Conservation (phyloP, 1,140 invertebrate genomes). For the Aphaenogaster floridana region DNA sequence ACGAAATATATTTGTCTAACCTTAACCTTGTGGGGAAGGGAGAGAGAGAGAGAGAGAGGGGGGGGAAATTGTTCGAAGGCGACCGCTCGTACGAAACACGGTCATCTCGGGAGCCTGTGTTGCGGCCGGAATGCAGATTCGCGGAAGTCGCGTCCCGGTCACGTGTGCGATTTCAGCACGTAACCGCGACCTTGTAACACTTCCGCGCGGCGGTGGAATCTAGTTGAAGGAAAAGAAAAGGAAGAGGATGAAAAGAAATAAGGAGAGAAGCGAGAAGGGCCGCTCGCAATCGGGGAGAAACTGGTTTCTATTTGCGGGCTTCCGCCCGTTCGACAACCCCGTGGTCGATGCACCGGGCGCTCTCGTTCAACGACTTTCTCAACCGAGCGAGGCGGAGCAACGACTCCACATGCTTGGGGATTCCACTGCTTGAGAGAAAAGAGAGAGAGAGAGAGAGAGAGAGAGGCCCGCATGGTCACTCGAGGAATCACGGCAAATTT, state of each 20-base stretch:
- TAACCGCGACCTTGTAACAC: constrained; percentile 52
- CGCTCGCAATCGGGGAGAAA: constrained; percentile 36
- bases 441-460: not conserved
- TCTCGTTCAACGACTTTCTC: constrained; percentile 60
- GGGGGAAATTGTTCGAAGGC: not conserved
- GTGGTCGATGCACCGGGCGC: constrained; percentile 53
- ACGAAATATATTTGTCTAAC: too few species aligned
- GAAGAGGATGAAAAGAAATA: not conserved
- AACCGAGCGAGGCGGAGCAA: constrained; percentile 24
- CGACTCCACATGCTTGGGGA: not conserved
- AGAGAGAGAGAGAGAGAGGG: not conserved
- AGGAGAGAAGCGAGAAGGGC: not conserved
- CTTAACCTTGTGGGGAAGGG: too few species aligned
- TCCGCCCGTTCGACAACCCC: constrained; percentile 51
- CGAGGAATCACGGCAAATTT: not conserved
- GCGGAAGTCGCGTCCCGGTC: constrained; percentile 1
- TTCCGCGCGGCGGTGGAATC: constrained; percentile 17
- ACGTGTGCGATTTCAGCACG: constrained; percentile 29
- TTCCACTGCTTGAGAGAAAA: not conserved
- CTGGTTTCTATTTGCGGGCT: constrained; percentile 58
- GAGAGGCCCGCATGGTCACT: not conserved
- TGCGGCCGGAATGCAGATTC: constrained; percentile 30
- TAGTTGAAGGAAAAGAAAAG: not conserved
- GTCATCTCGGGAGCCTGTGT: constrained; percentile 8
- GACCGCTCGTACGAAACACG: not conserved